Evolutionary conservation across 2,888 invertebrate species (phyloP).

Genomic region (Ophion slaviceki): DNA sequence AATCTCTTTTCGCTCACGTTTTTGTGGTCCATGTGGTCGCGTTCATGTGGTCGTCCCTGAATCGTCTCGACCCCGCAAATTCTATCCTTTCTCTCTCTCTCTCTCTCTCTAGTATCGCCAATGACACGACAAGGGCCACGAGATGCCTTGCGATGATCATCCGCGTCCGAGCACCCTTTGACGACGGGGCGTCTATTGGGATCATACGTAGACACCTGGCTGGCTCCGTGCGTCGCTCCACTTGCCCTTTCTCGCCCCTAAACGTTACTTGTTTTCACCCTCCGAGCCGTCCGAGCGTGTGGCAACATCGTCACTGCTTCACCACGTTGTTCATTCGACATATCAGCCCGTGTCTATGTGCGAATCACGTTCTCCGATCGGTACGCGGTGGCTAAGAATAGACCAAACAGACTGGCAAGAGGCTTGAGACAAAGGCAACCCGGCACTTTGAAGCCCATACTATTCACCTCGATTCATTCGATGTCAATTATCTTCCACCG

Average conservation of each 20-base stretch:
- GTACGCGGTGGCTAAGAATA: neutral
- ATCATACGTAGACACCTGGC: conserved; percentile 81
- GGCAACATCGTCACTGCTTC: conserved; percentile 33
- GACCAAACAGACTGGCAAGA: too few species aligned
- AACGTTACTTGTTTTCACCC: conserved; percentile 42
- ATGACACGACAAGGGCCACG: conserved; percentile 30
- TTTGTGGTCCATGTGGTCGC: too few species aligned
- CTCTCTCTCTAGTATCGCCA: conserved; percentile 15
- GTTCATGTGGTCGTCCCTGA: conserved; percentile 41
- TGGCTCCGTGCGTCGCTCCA: conserved; percentile 20
- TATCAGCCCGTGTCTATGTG: too few species aligned
- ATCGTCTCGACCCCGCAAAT: conserved; percentile 33
- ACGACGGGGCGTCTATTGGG: conserved; percentile 75
- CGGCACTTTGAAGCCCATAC: too few species aligned
- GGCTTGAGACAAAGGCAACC: too few species aligned
- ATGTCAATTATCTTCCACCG: too few species aligned
- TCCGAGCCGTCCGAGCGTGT: conserved; percentile 50
- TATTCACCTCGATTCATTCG: too few species aligned
- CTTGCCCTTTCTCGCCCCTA: conserved; percentile 33
- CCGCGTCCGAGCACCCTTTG: conserved; percentile 76
- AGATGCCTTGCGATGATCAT: conserved; percentile 51
- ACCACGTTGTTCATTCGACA: too few species aligned
- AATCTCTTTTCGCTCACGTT: conserved; percentile 78
- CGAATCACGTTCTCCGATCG: too few species aligned
- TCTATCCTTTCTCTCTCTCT: neutral